These are phyloP conservation scores for Pantherophis alleghaniensis DNA, from an alignment of 2,797 vertebrate species.

Conservation along the genomic window DNA sequence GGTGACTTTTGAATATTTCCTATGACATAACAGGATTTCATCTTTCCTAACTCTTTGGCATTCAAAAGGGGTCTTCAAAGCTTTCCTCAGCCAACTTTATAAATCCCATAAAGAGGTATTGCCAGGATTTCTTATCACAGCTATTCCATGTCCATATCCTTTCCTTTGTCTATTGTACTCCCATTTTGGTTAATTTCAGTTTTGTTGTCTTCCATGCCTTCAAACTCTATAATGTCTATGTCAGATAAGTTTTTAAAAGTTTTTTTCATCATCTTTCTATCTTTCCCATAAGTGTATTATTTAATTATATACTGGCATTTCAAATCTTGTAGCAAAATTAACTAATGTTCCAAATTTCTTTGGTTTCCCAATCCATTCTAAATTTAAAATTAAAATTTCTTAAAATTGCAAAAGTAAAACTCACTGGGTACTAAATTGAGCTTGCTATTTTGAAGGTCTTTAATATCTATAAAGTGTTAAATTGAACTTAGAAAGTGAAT, in stretches of 20 bases:
- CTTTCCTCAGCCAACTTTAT: neutral
- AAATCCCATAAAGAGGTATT: neutral
- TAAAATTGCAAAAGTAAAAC: neutral
- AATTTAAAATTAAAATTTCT: neutral
- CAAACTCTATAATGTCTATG: neutral
- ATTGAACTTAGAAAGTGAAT: neutral
- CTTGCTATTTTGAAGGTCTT: neutral
- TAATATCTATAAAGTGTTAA: neutral
- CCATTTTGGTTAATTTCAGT: neutral
- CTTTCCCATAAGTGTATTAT: neutral
- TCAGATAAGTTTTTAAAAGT: neutral
- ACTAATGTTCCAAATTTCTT: neutral
- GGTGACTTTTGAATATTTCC: neutral
- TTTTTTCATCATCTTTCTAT: neutral
- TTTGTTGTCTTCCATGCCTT: neutral
- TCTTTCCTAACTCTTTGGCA: neutral
- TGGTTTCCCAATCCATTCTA: neutral
- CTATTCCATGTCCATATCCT: neutral
- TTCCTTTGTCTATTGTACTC: neutral
- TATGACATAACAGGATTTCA: neutral
- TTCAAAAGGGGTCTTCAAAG: neutral
- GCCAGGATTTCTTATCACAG: neutral
- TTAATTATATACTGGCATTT: neutral
- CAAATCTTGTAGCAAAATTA: neutral
- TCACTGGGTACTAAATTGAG: neutral